Evolutionary conservation across 2,113 vertebrate species (phyloP).

Genomic region (Dascyllus trimaculatus): DNA sequence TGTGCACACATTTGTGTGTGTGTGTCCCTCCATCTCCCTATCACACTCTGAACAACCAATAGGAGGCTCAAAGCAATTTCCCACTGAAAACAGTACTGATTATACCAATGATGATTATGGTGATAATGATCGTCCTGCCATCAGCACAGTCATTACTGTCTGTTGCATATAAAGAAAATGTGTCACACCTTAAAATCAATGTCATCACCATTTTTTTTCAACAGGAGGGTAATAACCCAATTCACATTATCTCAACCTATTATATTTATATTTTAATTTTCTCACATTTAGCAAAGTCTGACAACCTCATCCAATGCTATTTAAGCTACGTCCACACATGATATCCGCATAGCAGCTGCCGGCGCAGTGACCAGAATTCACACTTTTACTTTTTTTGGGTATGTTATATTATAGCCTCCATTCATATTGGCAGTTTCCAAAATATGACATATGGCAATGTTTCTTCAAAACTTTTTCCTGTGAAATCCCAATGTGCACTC

Average conservation of each 20-base stretch:
- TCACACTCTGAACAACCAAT: constrained; percentile 69
- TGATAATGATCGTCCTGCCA: constrained; percentile 75
- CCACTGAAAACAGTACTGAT: constrained; percentile 80
- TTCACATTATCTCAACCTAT: constrained; percentile 66
- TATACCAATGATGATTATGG: constrained; percentile 77
- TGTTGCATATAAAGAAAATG: constrained; percentile 74
- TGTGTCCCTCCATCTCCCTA: constrained; percentile 54
- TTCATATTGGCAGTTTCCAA: constrained; percentile 31
- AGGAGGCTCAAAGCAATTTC: constrained; percentile 73
- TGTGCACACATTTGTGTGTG: neutral
- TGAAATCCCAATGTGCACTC: constrained; percentile 31
- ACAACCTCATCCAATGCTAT: constrained; percentile 64
- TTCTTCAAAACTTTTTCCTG: constrained; percentile 12
- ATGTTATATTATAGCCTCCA: constrained; percentile 1
- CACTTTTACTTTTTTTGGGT: neutral
- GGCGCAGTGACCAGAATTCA: constrained; percentile 25
- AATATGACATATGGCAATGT: constrained; percentile 17
- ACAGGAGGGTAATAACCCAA: constrained; percentile 66
- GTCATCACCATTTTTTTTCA: constrained; percentile 66
- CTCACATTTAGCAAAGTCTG: constrained; percentile 57
- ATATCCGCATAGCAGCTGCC: constrained; percentile 23
- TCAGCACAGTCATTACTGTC: constrained; percentile 75
- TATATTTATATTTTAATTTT: constrained; percentile 74
- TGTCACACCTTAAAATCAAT: constrained; percentile 76
- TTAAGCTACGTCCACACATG: constrained; percentile 69